Evolutionary conservation across 2,113 vertebrate species (phyloP).

Genomic region (Poecilia latipinna): DNA sequence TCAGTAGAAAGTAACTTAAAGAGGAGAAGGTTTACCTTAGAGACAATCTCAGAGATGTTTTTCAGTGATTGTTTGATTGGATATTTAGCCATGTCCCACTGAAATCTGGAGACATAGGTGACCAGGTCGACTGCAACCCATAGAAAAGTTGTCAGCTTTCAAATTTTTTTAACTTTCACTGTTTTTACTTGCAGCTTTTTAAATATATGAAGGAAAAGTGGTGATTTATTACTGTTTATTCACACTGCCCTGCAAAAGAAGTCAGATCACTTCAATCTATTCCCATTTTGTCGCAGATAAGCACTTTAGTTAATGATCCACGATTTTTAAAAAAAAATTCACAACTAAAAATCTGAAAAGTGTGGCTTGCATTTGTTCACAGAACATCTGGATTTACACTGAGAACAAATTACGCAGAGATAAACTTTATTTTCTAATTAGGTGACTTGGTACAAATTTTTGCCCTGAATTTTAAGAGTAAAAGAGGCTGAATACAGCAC

Average conservation of each 20-base stretch:
- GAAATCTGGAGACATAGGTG: slow-evolving; percentile 96
- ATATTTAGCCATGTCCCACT: slow-evolving; percentile 99
- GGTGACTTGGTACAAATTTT: too few relatives aligned
- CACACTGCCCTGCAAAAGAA: not conserved
- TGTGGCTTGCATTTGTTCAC: not conserved
- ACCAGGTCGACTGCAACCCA: slow-evolving; percentile 90
- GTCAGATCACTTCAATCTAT: not conserved
- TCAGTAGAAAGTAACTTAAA: not conserved
- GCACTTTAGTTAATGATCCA: too few relatives aligned
- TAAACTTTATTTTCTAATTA: too few relatives aligned
- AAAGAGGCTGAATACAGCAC: too few relatives aligned
- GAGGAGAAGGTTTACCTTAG: slow-evolving; percentile 83
- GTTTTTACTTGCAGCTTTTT: not conserved
- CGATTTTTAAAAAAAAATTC: too few relatives aligned
- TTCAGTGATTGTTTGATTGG: slow-evolving; percentile 99
- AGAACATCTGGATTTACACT: too few relatives aligned
- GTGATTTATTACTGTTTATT: not conserved
- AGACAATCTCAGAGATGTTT: slow-evolving; percentile 99
- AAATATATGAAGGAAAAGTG: not conserved
- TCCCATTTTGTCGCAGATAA: not conserved
- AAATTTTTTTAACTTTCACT: not conserved
- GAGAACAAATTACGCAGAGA: too few relatives aligned
- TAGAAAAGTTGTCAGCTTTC: not conserved
- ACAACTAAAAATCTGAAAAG: not conserved
- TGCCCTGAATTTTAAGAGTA: too few relatives aligned